Base-by-base conservation (phyloP, 2,113 vertebrate genomes). In the Macquaria australasica region DNA sequence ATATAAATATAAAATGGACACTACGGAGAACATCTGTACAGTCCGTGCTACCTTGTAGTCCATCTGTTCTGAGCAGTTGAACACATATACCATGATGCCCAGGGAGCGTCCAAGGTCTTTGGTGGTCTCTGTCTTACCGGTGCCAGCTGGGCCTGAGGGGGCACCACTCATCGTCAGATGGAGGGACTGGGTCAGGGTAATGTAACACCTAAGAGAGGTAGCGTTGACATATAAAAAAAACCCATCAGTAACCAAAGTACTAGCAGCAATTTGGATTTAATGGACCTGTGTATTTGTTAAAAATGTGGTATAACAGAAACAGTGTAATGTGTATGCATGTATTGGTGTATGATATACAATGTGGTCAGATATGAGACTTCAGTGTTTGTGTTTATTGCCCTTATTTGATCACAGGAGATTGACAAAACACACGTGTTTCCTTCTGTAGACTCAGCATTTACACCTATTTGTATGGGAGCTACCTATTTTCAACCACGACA, bases 1-100 rank as follows among this genome's bases (percentile, higher is more conserved):
- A 37, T 34, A 18, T 6, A 21, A 41, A 66, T 55, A 39, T 34
- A 34, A 34, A 59, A 64, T 0, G 0, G 28, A 41, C 50, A 78
- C 14, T 31, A 51, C 0, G 5, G 41, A 68, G 15, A 73, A 23
- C 37, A 50, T 43, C 59, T 72, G 16, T 31, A 6, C 16, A n/a
- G 31, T 43, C 20, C 0, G 59, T 23, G 7, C 25, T 79, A 97
- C 95, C 96, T 96, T 95, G 85, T 95, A 96, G 84, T 96, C 96
- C 96, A 96, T 97, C 92, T 97, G 96, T 73, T 96, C 96, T 15
- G 97, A 97, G 89, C 95, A 95, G 90, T 96, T 97, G 85, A 97
- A 96, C 41, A 96, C 94, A 82, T 96, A 97, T 0, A 96, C 95
- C 96, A 96, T 97, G 79, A 95, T 94, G 72, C 96, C 96, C 28